Evolutionary conservation across 2,797 vertebrate species (phyloP).

Genomic region (Remorina albescens): DNA sequence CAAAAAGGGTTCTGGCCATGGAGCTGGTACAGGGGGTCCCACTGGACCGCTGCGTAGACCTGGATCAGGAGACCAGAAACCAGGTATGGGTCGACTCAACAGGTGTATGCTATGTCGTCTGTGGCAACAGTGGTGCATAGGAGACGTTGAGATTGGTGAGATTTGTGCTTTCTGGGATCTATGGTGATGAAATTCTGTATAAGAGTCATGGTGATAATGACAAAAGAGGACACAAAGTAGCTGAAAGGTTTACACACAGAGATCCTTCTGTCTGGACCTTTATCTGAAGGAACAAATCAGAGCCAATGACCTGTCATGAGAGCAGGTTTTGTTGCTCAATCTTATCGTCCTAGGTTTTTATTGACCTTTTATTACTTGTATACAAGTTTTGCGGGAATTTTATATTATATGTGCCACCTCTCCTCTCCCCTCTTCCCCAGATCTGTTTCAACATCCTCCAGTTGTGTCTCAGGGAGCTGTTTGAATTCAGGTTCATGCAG

Average conservation of each 20-base stretch:
- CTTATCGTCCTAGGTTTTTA: no score
- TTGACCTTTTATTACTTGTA: no score
- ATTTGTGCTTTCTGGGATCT: neutral
- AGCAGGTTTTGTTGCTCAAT: no score
- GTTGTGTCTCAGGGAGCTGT: slow-evolving; percentile 90
- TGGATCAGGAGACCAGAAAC: slow-evolving; percentile 89
- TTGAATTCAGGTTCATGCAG: slow-evolving; percentile 96
- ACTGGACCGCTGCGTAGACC: slow-evolving; percentile 87
- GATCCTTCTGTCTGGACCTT: no score
- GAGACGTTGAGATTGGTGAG: neutral
- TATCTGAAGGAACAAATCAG: no score
- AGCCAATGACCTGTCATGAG: no score
- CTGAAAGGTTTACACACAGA: no score
- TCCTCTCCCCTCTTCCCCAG: slow-evolving; percentile 67
- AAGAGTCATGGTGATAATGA: no score
- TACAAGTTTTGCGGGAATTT: no score
- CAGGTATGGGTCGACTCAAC: slow-evolving; percentile 70
- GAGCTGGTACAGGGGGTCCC: slow-evolving; percentile 90
- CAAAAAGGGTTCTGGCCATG: slow-evolving; percentile 86
- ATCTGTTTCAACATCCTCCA: slow-evolving; percentile 89
- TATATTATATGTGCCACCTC: neutral
- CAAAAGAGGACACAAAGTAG: no score
- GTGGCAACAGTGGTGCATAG: neutral
- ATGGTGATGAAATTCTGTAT: neutral
- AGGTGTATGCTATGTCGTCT: neutral